phyloP scores from a whole-genome alignment of 2,113 vertebrate species.

The Speoplatyrhinus poulsoni region DNA sequence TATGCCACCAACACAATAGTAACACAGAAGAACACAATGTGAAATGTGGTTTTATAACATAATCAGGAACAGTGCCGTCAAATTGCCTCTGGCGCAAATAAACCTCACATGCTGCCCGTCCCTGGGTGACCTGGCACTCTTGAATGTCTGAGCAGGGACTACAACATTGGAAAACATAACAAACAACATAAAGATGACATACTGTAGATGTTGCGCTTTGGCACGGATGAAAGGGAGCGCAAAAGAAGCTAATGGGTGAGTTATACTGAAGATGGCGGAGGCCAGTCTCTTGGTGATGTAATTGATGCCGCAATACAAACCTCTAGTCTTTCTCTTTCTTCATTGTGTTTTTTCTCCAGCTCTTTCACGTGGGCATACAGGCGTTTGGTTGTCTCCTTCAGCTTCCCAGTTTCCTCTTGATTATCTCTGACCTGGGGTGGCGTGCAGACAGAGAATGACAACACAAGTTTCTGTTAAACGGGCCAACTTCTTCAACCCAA shows the following conservation, averaged over 20 bases:
- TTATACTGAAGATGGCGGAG: conserved; percentile 40
- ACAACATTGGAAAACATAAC: conserved; percentile 12
- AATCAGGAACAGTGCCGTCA: neutral
- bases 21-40: neutral
- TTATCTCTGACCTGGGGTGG: conserved; percentile 56
- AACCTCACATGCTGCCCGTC: conserved; percentile 1
- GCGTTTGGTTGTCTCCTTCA: conserved; percentile 73
- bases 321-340: conserved; percentile 80
- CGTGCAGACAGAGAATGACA: neutral
- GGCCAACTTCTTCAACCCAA: conserved; percentile 12
- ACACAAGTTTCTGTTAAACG: conserved; percentile 3
- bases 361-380: conserved; percentile 81
- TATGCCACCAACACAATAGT: neutral
- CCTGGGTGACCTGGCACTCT: conserved; percentile 21
- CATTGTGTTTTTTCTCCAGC: conserved; percentile 78
- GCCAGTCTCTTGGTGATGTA: conserved; percentile 1
- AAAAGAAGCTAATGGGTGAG: conserved; percentile 33
- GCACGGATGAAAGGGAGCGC: conserved; percentile 14
- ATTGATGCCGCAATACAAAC: conserved; percentile 62
- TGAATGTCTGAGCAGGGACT: conserved; percentile 17
- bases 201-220: conserved; percentile 26
- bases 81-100: neutral
- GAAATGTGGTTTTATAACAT: neutral
- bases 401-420: conserved; percentile 66
- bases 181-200: conserved; percentile 13